Conservation (phyloP, 2,888 invertebrate genomes). For the Meliscaeva auricollis region DNA sequence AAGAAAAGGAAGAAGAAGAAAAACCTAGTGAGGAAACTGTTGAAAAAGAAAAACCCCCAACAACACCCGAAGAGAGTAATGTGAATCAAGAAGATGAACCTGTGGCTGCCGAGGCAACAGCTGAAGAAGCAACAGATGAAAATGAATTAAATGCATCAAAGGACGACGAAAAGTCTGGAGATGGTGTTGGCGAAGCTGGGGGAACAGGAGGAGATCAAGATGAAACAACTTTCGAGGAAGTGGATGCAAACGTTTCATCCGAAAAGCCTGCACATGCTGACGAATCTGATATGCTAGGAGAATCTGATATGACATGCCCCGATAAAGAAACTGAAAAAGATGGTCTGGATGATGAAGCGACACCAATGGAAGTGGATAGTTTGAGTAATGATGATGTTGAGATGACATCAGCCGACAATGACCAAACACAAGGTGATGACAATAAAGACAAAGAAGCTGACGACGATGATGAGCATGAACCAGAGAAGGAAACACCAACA, state of each 20-base stretch:
- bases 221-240: slow-evolving; percentile 78
- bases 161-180: slow-evolving; percentile 6
- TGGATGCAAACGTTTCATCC: slow-evolving; percentile 77
- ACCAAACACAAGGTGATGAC: slow-evolving; percentile 6
- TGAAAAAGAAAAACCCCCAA: not conserved
- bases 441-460: slow-evolving; percentile 55
- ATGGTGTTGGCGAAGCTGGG: no score
- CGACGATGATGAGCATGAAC: slow-evolving; percentile 77
- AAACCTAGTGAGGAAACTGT: slow-evolving; percentile 9
- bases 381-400: slow-evolving; percentile 76
- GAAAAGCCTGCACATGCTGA: slow-evolving; percentile 78
- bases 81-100: slow-evolving; percentile 20
- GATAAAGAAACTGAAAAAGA: slow-evolving; percentile 13
- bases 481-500: slow-evolving; percentile 77
- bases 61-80: slow-evolving; percentile 16
- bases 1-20: slow-evolving; percentile 47
- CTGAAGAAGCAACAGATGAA: slow-evolving; percentile 42
- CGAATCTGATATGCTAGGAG: slow-evolving; percentile 79
- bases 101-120: slow-evolving; percentile 65
- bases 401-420: slow-evolving; percentile 69
- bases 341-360: slow-evolving; percentile 73
- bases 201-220: slow-evolving; percentile 12
- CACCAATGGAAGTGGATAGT: slow-evolving; percentile 68
- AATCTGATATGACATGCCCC: slow-evolving; percentile 79
- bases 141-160: slow-evolving; percentile 63